Conservation (phyloP, 2,113 vertebrate genomes). For the Climacteris rufus region DNA sequence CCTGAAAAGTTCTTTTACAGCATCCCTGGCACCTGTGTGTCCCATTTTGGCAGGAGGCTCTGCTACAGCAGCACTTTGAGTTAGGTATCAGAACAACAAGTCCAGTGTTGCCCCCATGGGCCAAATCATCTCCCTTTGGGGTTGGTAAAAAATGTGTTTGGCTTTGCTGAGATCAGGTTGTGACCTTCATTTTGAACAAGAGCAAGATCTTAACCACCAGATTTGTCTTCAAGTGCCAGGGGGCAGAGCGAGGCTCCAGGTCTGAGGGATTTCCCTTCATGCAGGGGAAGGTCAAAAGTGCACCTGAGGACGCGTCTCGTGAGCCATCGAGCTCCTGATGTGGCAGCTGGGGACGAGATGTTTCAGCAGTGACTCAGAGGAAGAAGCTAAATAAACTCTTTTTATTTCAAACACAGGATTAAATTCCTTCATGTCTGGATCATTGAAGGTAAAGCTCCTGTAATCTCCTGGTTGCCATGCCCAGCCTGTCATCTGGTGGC, state of each 20-base stretch:
- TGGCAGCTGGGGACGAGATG: neutral
- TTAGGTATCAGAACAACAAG: neutral
- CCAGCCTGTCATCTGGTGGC: neutral
- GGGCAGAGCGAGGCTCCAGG: neutral
- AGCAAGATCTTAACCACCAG: neutral
- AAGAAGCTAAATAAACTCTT: slow-evolving; percentile 40
- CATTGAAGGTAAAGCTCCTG: slow-evolving; percentile 35
- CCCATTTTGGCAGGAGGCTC: neutral
- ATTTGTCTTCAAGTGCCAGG: neutral
- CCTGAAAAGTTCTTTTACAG: neutral
- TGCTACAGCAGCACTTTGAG: neutral
- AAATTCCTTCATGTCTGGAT: slow-evolving; percentile 48
- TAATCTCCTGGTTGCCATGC: neutral
- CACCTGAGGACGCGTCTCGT: neutral
- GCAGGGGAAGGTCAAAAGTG: neutral
- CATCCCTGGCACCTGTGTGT: neutral
- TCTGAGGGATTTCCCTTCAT: neutral
- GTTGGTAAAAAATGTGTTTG: neutral
- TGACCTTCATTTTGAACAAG: neutral
- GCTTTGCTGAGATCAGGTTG: neutral
- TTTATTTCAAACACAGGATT: slow-evolving; percentile 43
- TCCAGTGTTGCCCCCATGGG: rapidly evolving
- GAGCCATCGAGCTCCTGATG: neutral
- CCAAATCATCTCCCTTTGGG: neutral
- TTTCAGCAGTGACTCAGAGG: slow-evolving; percentile 38